Evolutionary conservation across 2,113 vertebrate species (phyloP), one percentile per base, ranked within the genome.

Genomic region (Gallinago paraguaiae): DNA sequence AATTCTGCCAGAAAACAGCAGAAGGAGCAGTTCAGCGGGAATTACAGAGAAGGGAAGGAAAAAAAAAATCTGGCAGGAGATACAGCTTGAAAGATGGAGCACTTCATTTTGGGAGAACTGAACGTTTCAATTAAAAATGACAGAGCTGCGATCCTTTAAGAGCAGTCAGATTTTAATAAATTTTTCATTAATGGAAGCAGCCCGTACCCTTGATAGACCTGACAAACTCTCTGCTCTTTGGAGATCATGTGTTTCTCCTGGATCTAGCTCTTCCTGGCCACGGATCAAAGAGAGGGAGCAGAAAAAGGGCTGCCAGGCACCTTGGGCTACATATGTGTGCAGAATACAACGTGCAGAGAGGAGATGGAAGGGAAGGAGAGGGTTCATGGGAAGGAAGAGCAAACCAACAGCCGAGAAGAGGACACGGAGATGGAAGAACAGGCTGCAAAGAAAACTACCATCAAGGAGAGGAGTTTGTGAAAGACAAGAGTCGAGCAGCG

Each of bases 91-190:
- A 96, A 96, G 97, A 97, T 96, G 89, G 96, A 96, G 90, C 88
- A 92, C 93, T 94, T 97, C 92, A 95, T 96, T 97, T 96, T 93
- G 93, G 94, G 94, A 90, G 92, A 97, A 95, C 74, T 19, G 94
- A 96, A 96, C 2, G 86, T 95, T 97, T 97, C 97, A 97, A 97
- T 98, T 97, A 97, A 97, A 97, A 97, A 92, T 82, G 96, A 96
- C 95, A 96, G 94, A 96, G 94, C 95, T 75, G 93, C 14, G 4
- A 96, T 96, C 93, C 79, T 97, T 97, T 97, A 97, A 97, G 91
- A 95, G 95, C 96, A 96, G 95, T 93, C 95, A 96, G 93, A 95
- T 95, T 96, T 96, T 92, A 96, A 97, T 96, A 94, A 88, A 96
- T 95, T 95, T 96, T 96, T 96, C 87, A 95, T 96, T 90, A 97